Evolutionary conservation across 2,888 invertebrate species (phyloP), one percentile per base, ranked within the genome.

Genomic region (Carabus problematicus): DNA sequence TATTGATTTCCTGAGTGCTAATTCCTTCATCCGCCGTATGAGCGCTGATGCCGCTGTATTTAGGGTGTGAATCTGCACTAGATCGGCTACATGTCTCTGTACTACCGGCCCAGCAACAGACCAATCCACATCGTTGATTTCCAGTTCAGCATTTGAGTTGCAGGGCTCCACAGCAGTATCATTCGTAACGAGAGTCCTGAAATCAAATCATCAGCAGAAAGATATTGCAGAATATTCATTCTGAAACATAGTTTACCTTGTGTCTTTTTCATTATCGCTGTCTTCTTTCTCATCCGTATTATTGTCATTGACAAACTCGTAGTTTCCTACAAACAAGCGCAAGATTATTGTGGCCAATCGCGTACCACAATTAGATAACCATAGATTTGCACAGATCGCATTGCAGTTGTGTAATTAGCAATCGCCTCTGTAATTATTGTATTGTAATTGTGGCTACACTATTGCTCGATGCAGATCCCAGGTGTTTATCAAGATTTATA

Each of bases 1-100:
- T 12, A 61, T 68, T 41, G 60, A 68, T 68, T 68, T 68, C 9
- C 60, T 47, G n/a, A 68, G 11, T 9, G 72, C 71, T 47, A 73
- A 77, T 76, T 79, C 79, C 60, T 67, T 70, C 19, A 75, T 71
- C 0, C 75, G 73, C 61, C 71, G 72, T 58, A 75, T 70, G 43
- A 75, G 72, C 1, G 71, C 66, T 14, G 71, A 72, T 8, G 74
- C 73, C 72, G 74, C 73, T 29, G 70, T 59, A 61, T 75, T 74
- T 18, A 75, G 64, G 12, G 66, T 62, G 39, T 73, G 73, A 9
- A 75, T 66, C 54, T 71, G 69, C 29, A 72, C 71, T 41, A 75
- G 61, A 70, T 75, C 74, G 8, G 58, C 55, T 0, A 73, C 72
- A 18, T 73, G 71, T 52, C 72, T 73, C 68, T 75, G 74, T 16